Evolutionary conservation across 2,888 invertebrate species (phyloP), one percentile per base, ranked within the genome.

Genomic region (Netelia virgata): DNA sequence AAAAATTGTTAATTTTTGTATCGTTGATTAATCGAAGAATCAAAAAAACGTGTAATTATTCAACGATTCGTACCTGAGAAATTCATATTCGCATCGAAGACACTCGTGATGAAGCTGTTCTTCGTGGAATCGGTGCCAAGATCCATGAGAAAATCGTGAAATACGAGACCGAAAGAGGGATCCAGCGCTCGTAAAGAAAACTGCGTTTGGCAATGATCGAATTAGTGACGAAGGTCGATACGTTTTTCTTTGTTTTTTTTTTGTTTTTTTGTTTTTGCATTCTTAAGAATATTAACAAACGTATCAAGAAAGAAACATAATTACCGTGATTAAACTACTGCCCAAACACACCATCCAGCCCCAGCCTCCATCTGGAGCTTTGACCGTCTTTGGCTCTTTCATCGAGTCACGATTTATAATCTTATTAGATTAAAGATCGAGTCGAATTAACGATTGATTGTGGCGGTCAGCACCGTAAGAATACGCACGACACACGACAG

Each of bases 301-400:
- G 47, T 47, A 64, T 57, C 14, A 23, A 10, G 10, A 36, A 53
- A 20, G n/a, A 1, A 63, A 63, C 6, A 47, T 76, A 53, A 63
- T 97, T 94, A 97, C 97, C 95, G 97, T 97, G 89, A 97, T 97
- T 92, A 97, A 94, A 93, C 97, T 97, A 90, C 97, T 97, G 90
- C 97, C 97, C 87, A 97, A 94, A 89, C 97, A 97, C 86, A 97
- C 97, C 94, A 97, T 95, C 97, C 97, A 97, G 83, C 97, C 97
- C 97, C 97, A 97, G 83, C 97, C 97, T 77, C 97, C 97, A 92
- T 97, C 97, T 70, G 97, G 97, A 55, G 97, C 96, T 89, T 96
- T 87, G 14, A 78, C 75, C 9, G 83, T 87, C 6, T 28, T 72
- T 1, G 85, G 74, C 8, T 83, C 75, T 6, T 55, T 72, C 61